Conservation (phyloP, 2,113 vertebrate species). For the Benitochromis conjunctus region DNA sequence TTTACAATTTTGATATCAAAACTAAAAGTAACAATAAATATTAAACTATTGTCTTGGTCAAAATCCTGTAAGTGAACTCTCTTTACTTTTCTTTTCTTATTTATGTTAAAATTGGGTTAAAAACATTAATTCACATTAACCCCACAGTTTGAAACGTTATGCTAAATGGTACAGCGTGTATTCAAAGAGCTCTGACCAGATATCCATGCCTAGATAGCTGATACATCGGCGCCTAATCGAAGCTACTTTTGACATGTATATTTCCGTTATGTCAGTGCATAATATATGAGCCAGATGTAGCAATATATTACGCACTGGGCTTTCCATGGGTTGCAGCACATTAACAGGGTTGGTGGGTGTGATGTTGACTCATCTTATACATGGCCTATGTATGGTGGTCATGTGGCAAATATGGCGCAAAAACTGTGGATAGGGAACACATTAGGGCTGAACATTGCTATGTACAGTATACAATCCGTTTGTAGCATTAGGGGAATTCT, state of each 20-base stretch:
- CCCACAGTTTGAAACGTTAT: background rate
- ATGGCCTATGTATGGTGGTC: background rate
- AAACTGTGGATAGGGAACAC: background rate
- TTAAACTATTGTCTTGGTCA: background rate
- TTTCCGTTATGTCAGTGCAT: background rate
- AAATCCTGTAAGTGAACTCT: background rate
- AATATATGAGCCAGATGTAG: background rate
- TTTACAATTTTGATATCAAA: background rate
- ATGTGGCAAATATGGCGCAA: background rate
- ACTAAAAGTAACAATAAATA: background rate
- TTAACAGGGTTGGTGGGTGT: background rate
- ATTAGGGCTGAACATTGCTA: background rate
- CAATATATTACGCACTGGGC: background rate
- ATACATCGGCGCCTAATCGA: background rate
- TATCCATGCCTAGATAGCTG: background rate
- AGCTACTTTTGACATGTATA: background rate
- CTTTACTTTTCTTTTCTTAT: background rate
- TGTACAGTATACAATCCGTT: background rate
- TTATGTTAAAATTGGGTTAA: background rate
- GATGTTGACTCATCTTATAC: background rate
- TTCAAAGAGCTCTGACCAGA: background rate
- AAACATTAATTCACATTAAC: background rate
- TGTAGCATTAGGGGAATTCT: too few relatives aligned
- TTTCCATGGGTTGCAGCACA: background rate
- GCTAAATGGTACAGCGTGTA: background rate